phyloP scores from a whole-genome alignment of 2,797 vertebrate species.

The Oceanodroma leucorhoa region DNA sequence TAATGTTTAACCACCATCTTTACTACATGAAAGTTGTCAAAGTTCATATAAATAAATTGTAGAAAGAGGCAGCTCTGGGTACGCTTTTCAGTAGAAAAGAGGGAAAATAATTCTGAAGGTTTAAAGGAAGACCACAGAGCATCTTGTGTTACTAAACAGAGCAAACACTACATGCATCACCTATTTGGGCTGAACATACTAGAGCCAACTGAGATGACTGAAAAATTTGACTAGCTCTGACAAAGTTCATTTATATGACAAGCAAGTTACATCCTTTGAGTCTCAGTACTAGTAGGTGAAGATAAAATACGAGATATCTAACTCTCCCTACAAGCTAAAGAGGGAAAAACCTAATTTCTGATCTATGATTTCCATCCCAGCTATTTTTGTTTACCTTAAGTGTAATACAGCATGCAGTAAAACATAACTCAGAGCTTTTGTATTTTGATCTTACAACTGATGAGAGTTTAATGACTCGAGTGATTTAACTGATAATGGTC shows the following conservation, averaged over 20 bases:
- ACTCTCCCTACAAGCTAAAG: neutral
- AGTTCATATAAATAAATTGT: constrained; percentile 23
- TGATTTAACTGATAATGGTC: neutral
- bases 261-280: neutral
- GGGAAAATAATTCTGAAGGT: neutral
- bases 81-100: neutral
- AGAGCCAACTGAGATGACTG: neutral
- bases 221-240: neutral
- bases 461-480: neutral
- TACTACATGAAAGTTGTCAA: constrained; percentile 26
- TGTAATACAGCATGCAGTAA: neutral
- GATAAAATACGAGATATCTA: neutral
- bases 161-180: neutral
- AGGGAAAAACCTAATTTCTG: neutral
- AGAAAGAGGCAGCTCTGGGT: neutral
- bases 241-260: neutral
- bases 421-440: neutral
- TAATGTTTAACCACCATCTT: constrained; percentile 6
- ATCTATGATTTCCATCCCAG: neutral
- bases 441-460: neutral
- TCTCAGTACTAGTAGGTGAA: neutral
- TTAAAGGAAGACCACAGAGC: neutral
- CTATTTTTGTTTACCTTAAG: neutral
- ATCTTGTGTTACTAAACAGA: neutral
- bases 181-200: neutral